Conservation (phyloP, 2,888 invertebrate genomes). For the Mellilla xanthometata region DNA sequence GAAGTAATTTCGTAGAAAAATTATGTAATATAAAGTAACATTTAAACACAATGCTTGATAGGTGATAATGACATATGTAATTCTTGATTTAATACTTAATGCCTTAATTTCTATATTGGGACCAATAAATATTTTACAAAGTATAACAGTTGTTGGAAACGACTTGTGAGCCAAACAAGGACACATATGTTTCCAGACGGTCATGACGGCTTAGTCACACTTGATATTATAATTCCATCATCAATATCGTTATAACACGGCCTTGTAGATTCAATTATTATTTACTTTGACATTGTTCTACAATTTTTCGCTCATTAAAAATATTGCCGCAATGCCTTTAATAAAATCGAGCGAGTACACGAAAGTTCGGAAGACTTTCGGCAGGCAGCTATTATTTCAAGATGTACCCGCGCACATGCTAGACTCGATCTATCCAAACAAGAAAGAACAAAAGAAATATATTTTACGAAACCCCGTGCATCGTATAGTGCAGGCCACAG, state of each 20-base stretch:
- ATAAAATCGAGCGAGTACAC: conserved; percentile 68
- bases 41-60: neutral
- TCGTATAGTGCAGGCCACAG: conserved; percentile 69
- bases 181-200: conserved; percentile 59
- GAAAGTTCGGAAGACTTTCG: conserved; percentile 75
- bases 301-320: conserved; percentile 19
- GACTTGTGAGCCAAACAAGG: conserved; percentile 51
- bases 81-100: neutral
- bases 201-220: conserved; percentile 44
- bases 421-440: conserved; percentile 66
- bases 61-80: neutral
- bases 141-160: conserved; percentile 27
- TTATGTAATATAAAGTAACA: neutral
- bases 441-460: conserved; percentile 63
- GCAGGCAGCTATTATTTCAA: conserved; percentile 74
- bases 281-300: conserved; percentile 38
- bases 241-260: conserved; percentile 50
- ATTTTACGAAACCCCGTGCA: conserved; percentile 78
- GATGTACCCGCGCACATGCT: conserved; percentile 61
- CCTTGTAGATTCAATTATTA: conserved; percentile 58
- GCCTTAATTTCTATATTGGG: conserved; percentile 1
- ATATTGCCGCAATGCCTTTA: conserved; percentile 40
- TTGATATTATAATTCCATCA: conserved; percentile 45
- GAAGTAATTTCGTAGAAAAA: conserved; percentile 9
- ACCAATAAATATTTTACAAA: conserved; percentile 3